Percentiles rank a stretch among this genome's conserved stretches.
Conservation (phyloP, 2,797 vertebrate species). For the Premnoplex brunnescens region DNA sequence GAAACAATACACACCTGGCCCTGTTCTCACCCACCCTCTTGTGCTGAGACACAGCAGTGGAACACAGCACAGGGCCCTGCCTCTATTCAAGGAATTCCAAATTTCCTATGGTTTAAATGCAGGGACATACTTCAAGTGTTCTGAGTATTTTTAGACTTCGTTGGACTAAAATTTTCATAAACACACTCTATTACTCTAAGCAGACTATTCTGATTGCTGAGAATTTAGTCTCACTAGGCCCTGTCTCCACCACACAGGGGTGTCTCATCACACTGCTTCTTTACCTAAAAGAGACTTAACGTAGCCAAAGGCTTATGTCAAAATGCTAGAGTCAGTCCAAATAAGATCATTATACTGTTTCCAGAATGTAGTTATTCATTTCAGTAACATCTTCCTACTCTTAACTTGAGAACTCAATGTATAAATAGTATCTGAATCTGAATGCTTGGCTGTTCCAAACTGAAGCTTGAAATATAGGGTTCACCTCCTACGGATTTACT, state of each 20-base stretch:
- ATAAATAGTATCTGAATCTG: conserved; percentile 7
- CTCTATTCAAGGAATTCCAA: not conserved
- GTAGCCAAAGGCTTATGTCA: not conserved
- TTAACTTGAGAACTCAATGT: not conserved
- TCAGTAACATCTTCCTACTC: not conserved
- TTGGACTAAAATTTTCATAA: not conserved
- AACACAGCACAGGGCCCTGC: not conserved
- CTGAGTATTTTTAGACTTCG: not conserved
- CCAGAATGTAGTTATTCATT: not conserved
- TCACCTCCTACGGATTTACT: not conserved
- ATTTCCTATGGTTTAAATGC: not conserved
- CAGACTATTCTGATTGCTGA: not conserved
- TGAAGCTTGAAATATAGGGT: not conserved
- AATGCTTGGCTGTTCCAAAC: not conserved
- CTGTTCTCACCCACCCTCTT: not conserved
- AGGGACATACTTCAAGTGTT: not conserved
- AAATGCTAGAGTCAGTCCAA: not conserved
- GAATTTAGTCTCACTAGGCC: not conserved
- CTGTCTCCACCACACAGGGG: not conserved
- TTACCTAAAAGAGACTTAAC: not conserved
- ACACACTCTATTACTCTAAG: not conserved
- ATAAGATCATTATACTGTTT: not conserved
- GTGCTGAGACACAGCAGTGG: rapidly evolving
- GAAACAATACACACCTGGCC: not conserved
- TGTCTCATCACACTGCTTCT: not conserved